Evolutionary conservation across 2,888 invertebrate genomes (phyloP).

Genomic region (Drosophila basisetae): DNA sequence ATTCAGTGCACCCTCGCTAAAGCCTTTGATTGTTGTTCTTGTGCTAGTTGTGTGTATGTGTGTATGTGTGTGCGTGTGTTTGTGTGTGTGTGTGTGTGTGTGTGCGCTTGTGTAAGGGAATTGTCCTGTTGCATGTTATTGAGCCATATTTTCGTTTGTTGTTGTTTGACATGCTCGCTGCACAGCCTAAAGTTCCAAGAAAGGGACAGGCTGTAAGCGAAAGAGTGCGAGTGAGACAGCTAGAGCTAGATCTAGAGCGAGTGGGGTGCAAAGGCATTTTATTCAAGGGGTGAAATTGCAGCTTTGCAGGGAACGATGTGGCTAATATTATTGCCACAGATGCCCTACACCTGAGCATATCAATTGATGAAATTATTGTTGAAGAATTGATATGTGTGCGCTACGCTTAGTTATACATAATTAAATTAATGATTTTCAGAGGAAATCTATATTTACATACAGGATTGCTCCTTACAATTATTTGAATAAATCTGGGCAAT

Average conservation of each 20-base stretch:
- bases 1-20: slow-evolving; percentile 54
- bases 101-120: slow-evolving; percentile 28
- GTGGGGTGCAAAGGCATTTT: slow-evolving; percentile 55
- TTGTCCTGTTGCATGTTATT: slow-evolving; percentile 80
- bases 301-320: slow-evolving; percentile 1
- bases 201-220: slow-evolving; percentile 10
- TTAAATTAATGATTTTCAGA: neutral
- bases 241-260: neutral
- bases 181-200: slow-evolving; percentile 28
- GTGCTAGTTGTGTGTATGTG: slow-evolving; percentile 12
- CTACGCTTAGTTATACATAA: neutral
- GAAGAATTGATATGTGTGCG: neutral
- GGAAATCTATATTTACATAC: neutral
- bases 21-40: slow-evolving; percentile 36
- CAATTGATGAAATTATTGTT: neutral
- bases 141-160: slow-evolving; percentile 73
- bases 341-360: slow-evolving; percentile 15
- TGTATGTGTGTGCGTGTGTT: slow-evolving; percentile 26
- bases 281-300: slow-evolving; percentile 25
- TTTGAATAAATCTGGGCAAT: neutral
- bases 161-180: slow-evolving; percentile 58
- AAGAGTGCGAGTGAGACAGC: neutral
- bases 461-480: neutral
- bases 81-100: slow-evolving; percentile 34
- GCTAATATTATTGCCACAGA: slow-evolving; percentile 6